Evolutionary conservation across 2,888 invertebrate genomes (phyloP).

Genomic region (Frankliniella intonsa): DNA sequence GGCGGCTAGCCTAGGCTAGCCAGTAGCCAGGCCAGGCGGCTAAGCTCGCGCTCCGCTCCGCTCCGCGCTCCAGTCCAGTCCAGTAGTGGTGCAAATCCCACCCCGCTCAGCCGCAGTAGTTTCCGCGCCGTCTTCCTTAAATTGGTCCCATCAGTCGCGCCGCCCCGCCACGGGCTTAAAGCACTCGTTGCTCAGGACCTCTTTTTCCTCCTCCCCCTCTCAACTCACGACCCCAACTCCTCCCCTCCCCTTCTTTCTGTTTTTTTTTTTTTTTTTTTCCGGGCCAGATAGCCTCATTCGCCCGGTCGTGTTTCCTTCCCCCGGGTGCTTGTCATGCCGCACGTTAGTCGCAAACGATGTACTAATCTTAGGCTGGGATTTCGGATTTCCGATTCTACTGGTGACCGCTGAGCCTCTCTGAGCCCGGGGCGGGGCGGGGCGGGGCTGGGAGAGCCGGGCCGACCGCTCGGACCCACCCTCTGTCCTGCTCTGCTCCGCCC

Average conservation of each 20-base stretch:
- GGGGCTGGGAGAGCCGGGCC: neutral
- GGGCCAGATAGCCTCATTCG: neutral
- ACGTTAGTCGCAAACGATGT: neutral
- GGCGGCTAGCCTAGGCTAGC: too few species aligned
- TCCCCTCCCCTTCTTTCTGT: neutral
- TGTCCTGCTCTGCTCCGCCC: too few species aligned
- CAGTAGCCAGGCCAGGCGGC: too few species aligned
- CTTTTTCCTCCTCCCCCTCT: too few species aligned
- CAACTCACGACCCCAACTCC: neutral
- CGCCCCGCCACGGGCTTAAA: neutral
- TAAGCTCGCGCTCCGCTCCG: too few species aligned
- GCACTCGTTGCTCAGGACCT: neutral
- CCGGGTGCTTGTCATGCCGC: neutral
- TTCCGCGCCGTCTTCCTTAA: neutral
- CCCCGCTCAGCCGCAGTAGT: neutral
- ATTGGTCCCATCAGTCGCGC: neutral
- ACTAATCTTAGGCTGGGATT: slow-evolving; percentile 4
- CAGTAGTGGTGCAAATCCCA: neutral
- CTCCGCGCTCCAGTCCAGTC: too few species aligned
- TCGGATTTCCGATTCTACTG: neutral
- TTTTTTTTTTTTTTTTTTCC: neutral
- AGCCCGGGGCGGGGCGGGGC: neutral
- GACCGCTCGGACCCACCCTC: too few species aligned
- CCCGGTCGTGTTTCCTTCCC: neutral
- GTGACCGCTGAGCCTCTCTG: neutral